Percentiles rank a stretch among this genome's conserved stretches.
These are phyloP conservation scores for Eupeodes latifasciatus DNA, from an alignment of 2,888 invertebrate genomes.

Conservation along the genomic window DNA sequence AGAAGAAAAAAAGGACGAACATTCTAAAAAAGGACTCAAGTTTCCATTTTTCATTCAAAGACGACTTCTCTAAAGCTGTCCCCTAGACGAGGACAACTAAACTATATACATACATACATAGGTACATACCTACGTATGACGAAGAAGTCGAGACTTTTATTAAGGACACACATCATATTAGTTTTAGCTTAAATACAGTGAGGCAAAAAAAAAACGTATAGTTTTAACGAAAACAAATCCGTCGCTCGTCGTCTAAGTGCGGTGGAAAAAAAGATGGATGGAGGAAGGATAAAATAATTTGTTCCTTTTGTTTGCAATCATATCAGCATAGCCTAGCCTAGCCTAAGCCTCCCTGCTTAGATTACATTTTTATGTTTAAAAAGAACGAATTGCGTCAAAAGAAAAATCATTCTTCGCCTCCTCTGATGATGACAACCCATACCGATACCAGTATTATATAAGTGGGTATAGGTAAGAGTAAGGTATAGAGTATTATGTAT, in stretches of 20 bases:
- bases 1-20: constrained; percentile 10
- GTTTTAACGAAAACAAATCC: constrained; percentile 3
- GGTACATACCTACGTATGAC: neutral
- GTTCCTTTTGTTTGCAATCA: constrained; percentile 50
- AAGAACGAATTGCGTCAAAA: constrained; percentile 26
- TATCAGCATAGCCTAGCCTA: no score
- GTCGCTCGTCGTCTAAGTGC: neutral
- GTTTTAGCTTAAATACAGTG: neutral
- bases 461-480: no score
- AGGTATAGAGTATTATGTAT: neutral
- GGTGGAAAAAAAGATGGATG: neutral
- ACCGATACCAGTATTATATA: neutral
- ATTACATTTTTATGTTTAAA: constrained; percentile 34
- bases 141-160: constrained; percentile 21
- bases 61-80: constrained; percentile 2
- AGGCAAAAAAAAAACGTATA: neutral
- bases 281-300: constrained; percentile 34
- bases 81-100: constrained; percentile 30
- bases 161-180: constrained; percentile 20
- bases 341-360: constrained; percentile 28
- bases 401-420: neutral
- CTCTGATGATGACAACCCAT: neutral
- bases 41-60: constrained; percentile 39
- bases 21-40: constrained; percentile 43
- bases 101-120: no score